Evolutionary conservation across 2,797 vertebrate species (phyloP).

Genomic region (Clarias laeviceps): DNA sequence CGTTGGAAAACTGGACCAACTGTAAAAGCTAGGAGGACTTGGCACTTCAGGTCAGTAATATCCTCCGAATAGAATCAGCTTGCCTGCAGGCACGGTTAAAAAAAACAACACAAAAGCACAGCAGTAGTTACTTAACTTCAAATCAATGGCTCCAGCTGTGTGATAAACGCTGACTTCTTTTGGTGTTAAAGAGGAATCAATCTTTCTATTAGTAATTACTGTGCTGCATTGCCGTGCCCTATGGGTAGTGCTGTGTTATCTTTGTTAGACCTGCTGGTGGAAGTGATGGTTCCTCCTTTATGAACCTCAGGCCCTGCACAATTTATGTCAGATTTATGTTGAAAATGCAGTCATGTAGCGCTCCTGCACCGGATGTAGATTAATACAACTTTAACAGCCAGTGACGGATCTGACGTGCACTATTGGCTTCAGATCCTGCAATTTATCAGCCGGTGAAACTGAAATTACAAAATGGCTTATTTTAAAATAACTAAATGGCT

Average conservation of each 20-base stretch:
- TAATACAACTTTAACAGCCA: not conserved
- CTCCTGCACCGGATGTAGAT: not conserved
- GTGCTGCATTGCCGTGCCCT: not conserved
- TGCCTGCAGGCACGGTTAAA: not conserved
- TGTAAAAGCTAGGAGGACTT: not conserved
- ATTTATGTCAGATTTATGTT: not conserved
- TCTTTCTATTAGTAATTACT: slow-evolving; percentile 20
- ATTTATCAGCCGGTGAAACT: too few relatives aligned
- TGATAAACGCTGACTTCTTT: not conserved
- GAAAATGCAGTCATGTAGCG: not conserved
- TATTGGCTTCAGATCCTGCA: not conserved
- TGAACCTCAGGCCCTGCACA: not conserved
- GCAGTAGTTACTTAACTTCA: not conserved
- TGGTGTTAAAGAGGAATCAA: not conserved
- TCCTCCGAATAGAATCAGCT: not conserved
- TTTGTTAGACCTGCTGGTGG: slow-evolving; percentile 5
- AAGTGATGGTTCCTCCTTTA: not conserved
- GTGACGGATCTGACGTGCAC: not conserved
- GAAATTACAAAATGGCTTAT: too few relatives aligned
- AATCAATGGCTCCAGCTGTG: not conserved
- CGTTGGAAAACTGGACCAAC: not conserved
- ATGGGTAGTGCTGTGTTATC: not conserved
- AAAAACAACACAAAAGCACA: not conserved
- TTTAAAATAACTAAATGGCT: too few relatives aligned
- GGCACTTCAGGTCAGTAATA: not conserved